These are phyloP conservation scores for Orbicella faveolata DNA, from an alignment of 64 coral and sea anemone species.

Conservation along the genomic window DNA sequence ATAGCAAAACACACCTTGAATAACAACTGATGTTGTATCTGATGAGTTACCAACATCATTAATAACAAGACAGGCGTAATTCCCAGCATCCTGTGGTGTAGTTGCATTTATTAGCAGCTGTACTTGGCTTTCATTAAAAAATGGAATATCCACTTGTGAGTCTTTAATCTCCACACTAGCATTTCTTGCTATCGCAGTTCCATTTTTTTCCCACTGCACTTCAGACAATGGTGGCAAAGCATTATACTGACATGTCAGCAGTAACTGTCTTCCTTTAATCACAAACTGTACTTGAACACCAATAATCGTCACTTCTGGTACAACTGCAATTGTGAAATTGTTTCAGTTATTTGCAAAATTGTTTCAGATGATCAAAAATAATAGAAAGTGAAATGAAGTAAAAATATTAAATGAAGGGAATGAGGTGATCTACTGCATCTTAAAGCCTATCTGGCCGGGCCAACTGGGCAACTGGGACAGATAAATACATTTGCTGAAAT, in stretches of 20 bases:
- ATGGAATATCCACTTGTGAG: neutral
- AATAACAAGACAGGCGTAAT: constrained; percentile 9
- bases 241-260: constrained; percentile 23
- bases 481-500: too few relatives aligned
- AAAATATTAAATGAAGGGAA: too few relatives aligned
- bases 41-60: constrained; percentile 4
- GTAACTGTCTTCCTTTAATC: neutral
- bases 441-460: too few relatives aligned
- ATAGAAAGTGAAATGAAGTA: too few relatives aligned
- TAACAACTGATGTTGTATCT: neutral
- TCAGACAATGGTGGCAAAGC: neutral
- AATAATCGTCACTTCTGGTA: constrained; percentile 18
- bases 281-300: neutral
- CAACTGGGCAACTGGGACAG: too few relatives aligned
- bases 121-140: neutral
- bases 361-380: too few relatives aligned
- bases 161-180: neutral
- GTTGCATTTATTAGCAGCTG: neutral
- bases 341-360: neutral
- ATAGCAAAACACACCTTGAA: constrained; percentile 1
- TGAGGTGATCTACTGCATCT: too few relatives aligned
- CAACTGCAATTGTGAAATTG: constrained; percentile 1
- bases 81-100: neutral
- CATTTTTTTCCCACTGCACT: constrained; percentile 24
- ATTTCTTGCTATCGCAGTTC: neutral